Percentiles rank a stretch among this genome's conserved stretches.
These are phyloP conservation scores for Clistopyga incitator DNA, from an alignment of 2,888 invertebrate species.

Conservation along the genomic window DNA sequence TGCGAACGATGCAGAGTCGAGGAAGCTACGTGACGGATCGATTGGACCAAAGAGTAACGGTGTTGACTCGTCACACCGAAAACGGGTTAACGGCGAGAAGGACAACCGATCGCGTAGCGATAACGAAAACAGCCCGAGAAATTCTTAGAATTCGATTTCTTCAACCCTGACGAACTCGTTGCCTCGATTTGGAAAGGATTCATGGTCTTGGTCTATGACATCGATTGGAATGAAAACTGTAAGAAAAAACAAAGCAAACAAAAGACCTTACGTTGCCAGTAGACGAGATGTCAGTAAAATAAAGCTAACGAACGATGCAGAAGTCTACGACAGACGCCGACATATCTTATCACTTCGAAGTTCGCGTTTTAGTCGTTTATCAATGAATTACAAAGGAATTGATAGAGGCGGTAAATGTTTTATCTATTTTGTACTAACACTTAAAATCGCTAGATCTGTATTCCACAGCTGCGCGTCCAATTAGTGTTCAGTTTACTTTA, in stretches of 20 bases:
- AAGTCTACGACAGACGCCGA: conserved; percentile 53
- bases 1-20: conserved; percentile 57
- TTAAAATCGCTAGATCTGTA: conserved; percentile 43
- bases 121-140: conserved; percentile 58
- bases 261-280: conserved; percentile 32
- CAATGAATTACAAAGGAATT: conserved; percentile 60
- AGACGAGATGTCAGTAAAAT: conserved; percentile 15
- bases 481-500: conserved; percentile 34
- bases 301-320: conserved; percentile 18
- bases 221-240: conserved; percentile 52
- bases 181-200: conserved; percentile 51
- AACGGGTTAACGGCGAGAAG: conserved; percentile 56
- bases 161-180: conserved; percentile 44
- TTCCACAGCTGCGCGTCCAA: conserved; percentile 26
- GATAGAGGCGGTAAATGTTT: conserved; percentile 52
- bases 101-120: conserved; percentile 58
- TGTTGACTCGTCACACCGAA: conserved; percentile 45
- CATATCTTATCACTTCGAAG: conserved; percentile 60
- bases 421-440: conserved; percentile 61
- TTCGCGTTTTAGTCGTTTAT: conserved; percentile 41
- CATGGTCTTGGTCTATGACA: conserved; percentile 47
- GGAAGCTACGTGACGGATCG: conserved; percentile 61
- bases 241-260: conserved; percentile 8
- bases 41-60: conserved; percentile 62
- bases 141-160: conserved; percentile 62